phyloP scores from a whole-genome alignment of 2,888 invertebrate species.

The Chrysodeixis includens region DNA sequence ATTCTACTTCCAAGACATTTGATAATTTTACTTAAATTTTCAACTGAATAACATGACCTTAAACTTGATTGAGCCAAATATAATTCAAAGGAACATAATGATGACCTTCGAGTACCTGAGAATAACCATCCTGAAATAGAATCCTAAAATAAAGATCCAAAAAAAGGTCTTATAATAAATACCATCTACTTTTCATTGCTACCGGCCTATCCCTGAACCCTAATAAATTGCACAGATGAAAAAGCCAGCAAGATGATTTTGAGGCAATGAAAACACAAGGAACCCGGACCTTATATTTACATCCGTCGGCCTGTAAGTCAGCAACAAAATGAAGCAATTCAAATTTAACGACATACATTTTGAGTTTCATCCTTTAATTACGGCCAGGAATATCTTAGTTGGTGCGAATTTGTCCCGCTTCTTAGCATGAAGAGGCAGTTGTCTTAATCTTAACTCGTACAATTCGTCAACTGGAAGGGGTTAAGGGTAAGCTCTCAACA shows the following conservation, averaged over 20 bases:
- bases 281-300: slow-evolving; percentile 47
- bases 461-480: slow-evolving; percentile 71
- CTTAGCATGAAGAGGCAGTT: slow-evolving; percentile 65
- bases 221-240: slow-evolving; percentile 55
- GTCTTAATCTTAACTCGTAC: slow-evolving; percentile 72
- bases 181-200: slow-evolving; percentile 48
- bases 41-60: not conserved
- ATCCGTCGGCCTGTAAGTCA: slow-evolving; percentile 41
- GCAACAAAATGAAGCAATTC: slow-evolving; percentile 54
- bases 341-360: slow-evolving; percentile 59
- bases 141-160: slow-evolving; percentile 31
- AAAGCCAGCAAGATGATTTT: slow-evolving; percentile 51
- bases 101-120: slow-evolving; percentile 10
- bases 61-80: not conserved
- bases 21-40: not conserved
- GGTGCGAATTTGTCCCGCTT: slow-evolving; percentile 64
- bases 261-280: slow-evolving; percentile 51
- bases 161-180: slow-evolving; percentile 49
- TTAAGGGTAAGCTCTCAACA: slow-evolving; percentile 65
- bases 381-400: slow-evolving; percentile 58
- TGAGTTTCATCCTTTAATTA: slow-evolving; percentile 66
- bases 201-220: slow-evolving; percentile 41
- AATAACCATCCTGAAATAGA: slow-evolving; percentile 20
- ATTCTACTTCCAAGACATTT: not conserved
- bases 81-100: not conserved